These are phyloP conservation scores for Orthosia incerta DNA, from an alignment of 2,888 invertebrate genomes.

Conservation along the genomic window DNA sequence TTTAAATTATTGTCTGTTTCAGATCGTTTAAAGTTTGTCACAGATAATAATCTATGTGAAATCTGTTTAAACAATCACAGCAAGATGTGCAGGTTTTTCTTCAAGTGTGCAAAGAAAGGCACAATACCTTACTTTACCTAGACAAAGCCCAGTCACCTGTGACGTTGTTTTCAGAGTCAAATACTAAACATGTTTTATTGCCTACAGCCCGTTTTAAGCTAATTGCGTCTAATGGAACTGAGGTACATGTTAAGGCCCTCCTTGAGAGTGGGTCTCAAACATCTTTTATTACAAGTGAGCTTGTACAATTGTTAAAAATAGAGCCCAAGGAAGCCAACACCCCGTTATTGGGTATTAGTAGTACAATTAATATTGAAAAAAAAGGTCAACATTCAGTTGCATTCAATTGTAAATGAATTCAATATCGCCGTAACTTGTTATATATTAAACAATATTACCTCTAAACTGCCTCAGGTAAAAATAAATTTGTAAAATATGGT, in stretches of 20 bases:
- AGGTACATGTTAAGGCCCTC: constrained; percentile 7
- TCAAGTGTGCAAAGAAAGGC: constrained; percentile 7
- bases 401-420: constrained; percentile 5
- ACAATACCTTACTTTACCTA: constrained; percentile 2
- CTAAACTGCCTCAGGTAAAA: neutral
- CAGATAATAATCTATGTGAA: neutral
- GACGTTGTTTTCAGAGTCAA: constrained; percentile 1
- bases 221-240: neutral
- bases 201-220: constrained; percentile 2
- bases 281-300: constrained; percentile 1
- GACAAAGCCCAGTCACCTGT: constrained; percentile 3
- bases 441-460: neutral
- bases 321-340: constrained; percentile 6
- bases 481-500: neutral
- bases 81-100: constrained; percentile 11
- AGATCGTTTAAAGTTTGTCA: constrained; percentile 1
- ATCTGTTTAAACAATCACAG: neutral
- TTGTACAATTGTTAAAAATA: constrained; percentile 5
- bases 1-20: constrained; percentile 9
- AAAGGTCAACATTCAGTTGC: constrained; percentile 2
- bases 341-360: constrained; percentile 6
- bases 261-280: neutral
- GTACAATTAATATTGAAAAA: constrained; percentile 4
- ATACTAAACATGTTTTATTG: constrained; percentile 1
- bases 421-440: constrained; percentile 11